phyloP scores from a whole-genome alignment of 2,113 vertebrate genomes.

The Opisthocomus hoazin region DNA sequence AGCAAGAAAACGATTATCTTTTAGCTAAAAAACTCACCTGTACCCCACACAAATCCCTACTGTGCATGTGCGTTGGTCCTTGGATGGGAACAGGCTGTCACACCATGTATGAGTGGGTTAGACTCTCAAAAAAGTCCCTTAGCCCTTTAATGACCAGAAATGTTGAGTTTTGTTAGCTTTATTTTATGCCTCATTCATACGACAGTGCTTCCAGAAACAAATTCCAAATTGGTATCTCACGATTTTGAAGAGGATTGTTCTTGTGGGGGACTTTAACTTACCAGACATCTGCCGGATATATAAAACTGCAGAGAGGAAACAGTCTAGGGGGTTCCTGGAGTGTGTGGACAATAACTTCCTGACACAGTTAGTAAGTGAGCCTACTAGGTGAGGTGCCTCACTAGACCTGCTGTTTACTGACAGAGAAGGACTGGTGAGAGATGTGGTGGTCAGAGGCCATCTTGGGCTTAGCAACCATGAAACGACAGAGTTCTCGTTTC shows the following conservation, averaged over 20 bases:
- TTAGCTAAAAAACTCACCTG: background rate
- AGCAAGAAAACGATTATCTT: background rate
- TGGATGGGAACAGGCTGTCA: background rate
- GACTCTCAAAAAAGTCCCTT: background rate
- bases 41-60: background rate
- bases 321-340: too few species aligned
- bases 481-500: too few species aligned
- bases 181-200: background rate
- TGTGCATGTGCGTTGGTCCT: background rate
- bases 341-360: too few species aligned
- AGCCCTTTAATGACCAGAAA: background rate
- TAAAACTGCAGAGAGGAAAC: too few species aligned
- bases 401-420: too few species aligned
- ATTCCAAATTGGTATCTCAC: background rate
- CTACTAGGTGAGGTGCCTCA: too few species aligned
- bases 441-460: too few species aligned
- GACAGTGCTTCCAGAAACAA: background rate
- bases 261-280: too few species aligned
- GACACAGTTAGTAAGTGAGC: too few species aligned
- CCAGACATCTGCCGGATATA: too few species aligned
- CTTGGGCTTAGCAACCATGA: too few species aligned
- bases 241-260: background rate
- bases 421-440: too few species aligned
- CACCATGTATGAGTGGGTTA: rapidly evolving
- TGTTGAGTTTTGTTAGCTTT: background rate